These are phyloP conservation scores for Latrodectus geometricus DNA, from an alignment of 1,140 invertebrate species.

Conservation along the genomic window DNA sequence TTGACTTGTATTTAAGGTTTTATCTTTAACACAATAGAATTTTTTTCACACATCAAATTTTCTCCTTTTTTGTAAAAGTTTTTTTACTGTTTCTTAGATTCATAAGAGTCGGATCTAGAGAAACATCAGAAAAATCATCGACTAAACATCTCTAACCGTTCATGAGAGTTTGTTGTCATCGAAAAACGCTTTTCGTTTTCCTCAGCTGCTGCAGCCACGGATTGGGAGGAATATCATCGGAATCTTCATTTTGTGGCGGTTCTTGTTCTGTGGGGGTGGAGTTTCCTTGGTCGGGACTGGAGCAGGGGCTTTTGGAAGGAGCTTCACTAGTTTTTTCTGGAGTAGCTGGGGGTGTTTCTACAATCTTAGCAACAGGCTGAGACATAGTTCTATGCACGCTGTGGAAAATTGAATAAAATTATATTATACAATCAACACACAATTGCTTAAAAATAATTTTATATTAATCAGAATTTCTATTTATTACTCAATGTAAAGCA, in stretches of 20 bases:
- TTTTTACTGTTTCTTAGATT: too few relatives aligned
- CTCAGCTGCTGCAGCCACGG: constrained; percentile 88
- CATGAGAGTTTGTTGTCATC: constrained; percentile 28
- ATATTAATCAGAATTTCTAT: too few relatives aligned
- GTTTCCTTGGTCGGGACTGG: not conserved
- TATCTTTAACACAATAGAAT: too few relatives aligned
- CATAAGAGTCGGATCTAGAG: too few relatives aligned
- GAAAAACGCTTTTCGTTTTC: constrained; percentile 81
- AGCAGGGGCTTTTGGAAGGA: not conserved
- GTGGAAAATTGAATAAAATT: constrained; percentile 1
- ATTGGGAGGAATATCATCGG: constrained; percentile 73
- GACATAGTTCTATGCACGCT: constrained; percentile 51
- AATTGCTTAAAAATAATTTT: too few relatives aligned
- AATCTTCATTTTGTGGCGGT: constrained; percentile 7
- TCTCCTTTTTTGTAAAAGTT: too few relatives aligned
- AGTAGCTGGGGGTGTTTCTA: not conserved
- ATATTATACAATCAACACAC: not conserved
- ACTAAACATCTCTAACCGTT: too few relatives aligned
- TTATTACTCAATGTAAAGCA: too few relatives aligned
- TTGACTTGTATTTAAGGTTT: too few relatives aligned
- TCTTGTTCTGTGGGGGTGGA: not conserved
- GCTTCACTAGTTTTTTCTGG: not conserved
- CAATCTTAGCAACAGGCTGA: constrained; percentile 27
- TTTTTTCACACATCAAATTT: too few relatives aligned
- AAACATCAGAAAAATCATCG: too few relatives aligned